phyloP scores from a whole-genome alignment of 53 echinoderm and acorn worm species.

The Holothuria scabra region DNA sequence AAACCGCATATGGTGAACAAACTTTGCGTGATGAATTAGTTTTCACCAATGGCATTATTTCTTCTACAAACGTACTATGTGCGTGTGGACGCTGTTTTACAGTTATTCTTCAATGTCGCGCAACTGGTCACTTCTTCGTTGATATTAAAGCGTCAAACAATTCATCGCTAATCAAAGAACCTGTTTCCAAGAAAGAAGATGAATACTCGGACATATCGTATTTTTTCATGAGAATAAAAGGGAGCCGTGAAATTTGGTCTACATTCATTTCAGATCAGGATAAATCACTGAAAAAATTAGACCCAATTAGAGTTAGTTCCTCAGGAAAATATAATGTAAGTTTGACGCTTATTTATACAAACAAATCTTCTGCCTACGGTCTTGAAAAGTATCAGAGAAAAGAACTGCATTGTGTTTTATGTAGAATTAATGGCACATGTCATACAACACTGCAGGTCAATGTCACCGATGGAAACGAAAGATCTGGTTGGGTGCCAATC shows the following conservation, averaged over 20 bases:
- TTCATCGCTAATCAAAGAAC: too few species aligned
- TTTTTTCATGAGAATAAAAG: conserved; percentile 2
- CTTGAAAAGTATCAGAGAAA: conserved; percentile 10
- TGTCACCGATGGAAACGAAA: neutral
- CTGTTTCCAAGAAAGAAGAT: too few species aligned
- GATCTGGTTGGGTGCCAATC: neutral
- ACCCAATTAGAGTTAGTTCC: neutral
- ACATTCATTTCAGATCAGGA: conserved; percentile 16
- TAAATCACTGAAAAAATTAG: neutral
- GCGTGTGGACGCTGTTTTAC: conserved; percentile 9
- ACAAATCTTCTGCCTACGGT: conserved; percentile 27
- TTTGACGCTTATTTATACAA: neutral
- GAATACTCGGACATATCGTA: neutral
- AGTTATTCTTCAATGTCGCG: neutral
- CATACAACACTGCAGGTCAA: neutral
- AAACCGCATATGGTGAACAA: too few species aligned
- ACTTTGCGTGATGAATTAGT: too few species aligned
- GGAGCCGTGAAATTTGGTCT: neutral
- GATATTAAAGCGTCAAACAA: neutral
- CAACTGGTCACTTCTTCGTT: neutral
- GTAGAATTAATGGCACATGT: neutral
- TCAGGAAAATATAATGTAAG: neutral
- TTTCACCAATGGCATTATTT: too few species aligned
- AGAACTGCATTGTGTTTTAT: neutral
- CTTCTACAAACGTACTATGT: neutral